Percentiles rank a stretch among this genome's conserved stretches.
phyloP scores from a whole-genome alignment of 2,888 invertebrate genomes.

The Andrena trimmerana region DNA sequence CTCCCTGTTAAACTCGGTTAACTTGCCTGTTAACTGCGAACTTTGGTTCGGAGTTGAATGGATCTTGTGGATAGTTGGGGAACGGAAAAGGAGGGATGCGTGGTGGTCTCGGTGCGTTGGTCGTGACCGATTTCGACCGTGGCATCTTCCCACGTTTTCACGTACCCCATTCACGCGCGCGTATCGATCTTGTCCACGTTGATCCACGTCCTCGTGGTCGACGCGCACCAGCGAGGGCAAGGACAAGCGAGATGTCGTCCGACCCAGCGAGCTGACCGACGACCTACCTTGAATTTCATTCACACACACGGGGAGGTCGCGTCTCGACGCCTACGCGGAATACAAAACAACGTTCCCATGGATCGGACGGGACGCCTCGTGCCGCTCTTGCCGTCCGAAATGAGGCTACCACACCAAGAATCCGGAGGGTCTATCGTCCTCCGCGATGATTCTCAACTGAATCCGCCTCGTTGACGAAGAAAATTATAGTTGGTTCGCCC shows the following conservation, averaged over 20 bases:
- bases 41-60: too few species aligned
- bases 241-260: slow-evolving; percentile 66
- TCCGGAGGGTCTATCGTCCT: background rate
- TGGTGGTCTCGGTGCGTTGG: slow-evolving; percentile 8
- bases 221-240: slow-evolving; percentile 56
- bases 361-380: slow-evolving; percentile 39
- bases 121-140: slow-evolving; percentile 75
- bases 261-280: slow-evolving; percentile 71
- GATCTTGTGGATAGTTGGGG: too few species aligned
- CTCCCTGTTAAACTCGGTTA: background rate
- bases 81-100: background rate
- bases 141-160: slow-evolving; percentile 79
- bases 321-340: slow-evolving; percentile 71
- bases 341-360: slow-evolving; percentile 77
- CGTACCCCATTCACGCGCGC: slow-evolving; percentile 58
- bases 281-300: slow-evolving; percentile 78
- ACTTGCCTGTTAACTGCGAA: background rate
- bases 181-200: slow-evolving; percentile 62
- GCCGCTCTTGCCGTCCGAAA: slow-evolving; percentile 19
- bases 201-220: slow-evolving; percentile 60
- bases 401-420: background rate
- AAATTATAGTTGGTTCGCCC: background rate
- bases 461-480: background rate
- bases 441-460: background rate
- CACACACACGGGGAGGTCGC: slow-evolving; percentile 72